Evolutionary conservation across 2,797 vertebrate species (phyloP).

Genomic region (Gorsachius magnificus): DNA sequence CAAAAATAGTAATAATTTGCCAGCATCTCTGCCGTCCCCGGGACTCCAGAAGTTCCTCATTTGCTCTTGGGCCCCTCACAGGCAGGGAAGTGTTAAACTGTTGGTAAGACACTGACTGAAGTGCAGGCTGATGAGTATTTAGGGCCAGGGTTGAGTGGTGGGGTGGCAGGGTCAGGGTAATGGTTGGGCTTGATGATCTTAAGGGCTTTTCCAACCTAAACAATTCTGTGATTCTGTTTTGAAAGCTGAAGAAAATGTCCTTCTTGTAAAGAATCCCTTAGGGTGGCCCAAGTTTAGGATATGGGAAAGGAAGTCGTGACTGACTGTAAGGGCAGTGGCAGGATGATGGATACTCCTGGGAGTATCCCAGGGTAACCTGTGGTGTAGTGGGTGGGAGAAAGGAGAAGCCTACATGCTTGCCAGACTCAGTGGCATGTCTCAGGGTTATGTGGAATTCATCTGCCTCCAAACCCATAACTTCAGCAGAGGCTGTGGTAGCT

Average conservation of each 20-base stretch:
- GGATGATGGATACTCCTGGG: neutral
- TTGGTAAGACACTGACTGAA: neutral
- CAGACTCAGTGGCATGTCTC: neutral
- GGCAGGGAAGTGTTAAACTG: neutral
- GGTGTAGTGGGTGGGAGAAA: neutral
- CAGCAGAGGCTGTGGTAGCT: neutral
- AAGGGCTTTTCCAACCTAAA: too few relatives aligned
- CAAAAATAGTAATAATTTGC: neutral
- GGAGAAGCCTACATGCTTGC: neutral
- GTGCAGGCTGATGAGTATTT: neutral
- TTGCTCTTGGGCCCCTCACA: neutral
- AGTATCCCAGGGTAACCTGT: neutral
- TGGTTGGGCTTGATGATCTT: too few relatives aligned
- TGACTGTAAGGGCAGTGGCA: rapidly evolving
- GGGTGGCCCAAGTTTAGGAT: neutral
- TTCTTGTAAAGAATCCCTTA: neutral
- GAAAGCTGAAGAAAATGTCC: neutral
- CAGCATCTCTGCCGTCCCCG: neutral
- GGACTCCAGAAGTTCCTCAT: neutral
- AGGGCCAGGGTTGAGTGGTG: too few relatives aligned
- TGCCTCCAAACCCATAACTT: neutral
- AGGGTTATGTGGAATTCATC: neutral
- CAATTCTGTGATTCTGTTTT: neutral
- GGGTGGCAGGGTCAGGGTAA: too few relatives aligned
- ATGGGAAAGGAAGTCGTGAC: neutral